Base-by-base conservation (phyloP, 1,140 invertebrate genomes). In the Megalopta genalis region DNA sequence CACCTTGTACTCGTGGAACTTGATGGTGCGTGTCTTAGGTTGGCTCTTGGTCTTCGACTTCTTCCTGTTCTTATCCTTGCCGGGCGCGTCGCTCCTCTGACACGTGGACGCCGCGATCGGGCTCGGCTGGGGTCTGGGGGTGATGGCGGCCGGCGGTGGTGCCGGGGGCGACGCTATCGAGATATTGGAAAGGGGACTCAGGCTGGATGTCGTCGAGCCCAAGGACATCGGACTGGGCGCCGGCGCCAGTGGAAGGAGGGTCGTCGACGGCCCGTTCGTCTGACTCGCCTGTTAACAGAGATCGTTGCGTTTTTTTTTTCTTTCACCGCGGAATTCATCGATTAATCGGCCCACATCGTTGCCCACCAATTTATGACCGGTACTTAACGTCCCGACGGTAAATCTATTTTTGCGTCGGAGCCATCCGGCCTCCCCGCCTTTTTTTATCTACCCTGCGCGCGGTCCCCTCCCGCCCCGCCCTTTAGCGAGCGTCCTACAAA, bases 1-100 rank as follows among this genome's bases (percentile, higher is more conserved):
- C 86, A 95, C 95, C 93, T 99, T 99, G 92, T 99, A 99, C 91
- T 99, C 98, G 91, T 99, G 98, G 93, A 99, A 99, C 94, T 99
- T 99, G 79, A 99, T 98, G 60, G 96, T 97, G 78, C 97, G 95
- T 3, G 97, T 95, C 91, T 99, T 99, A 8, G 96, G 94, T 89
- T 97, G 97, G 65, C 96, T 96, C 91, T 97, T 98, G 42, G 95
- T 95, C 93, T 99, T 98, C n/a, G 95, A 96, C 91, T 98, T 98
- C 92, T 98, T 98, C 62, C 96, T 93, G 87, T 96, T 97, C 88
- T 97, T 97, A 86, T 96, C 97, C 89, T 97, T 97, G 7, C 95
- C 96, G 0, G 96, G 95, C 1, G 95, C 95, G 88, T 95, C 95
- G 73, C 94, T 94, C 83, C 95, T 94, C 80, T 92, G 91, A 85